phyloP scores from a whole-genome alignment of 2,113 vertebrate genomes.

The Osmerus mordax region DNA sequence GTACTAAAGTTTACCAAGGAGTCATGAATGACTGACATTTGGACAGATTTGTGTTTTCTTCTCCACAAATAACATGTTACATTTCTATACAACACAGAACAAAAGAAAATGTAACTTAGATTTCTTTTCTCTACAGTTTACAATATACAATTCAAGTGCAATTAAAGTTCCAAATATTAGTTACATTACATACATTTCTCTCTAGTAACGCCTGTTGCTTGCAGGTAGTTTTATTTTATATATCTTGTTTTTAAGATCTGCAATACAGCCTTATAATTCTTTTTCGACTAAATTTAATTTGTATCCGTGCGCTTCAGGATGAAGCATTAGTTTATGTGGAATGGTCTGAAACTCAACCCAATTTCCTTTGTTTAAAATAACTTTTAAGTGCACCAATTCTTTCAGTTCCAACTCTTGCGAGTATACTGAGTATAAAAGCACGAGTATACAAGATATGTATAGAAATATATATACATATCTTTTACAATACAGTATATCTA shows the following conservation, averaged over 20 bases:
- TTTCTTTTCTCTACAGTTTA: conserved; percentile 64
- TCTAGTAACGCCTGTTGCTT: conserved; percentile 69
- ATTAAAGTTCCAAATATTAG: conserved; percentile 79
- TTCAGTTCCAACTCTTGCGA: conserved; percentile 1
- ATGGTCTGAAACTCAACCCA: conserved; percentile 20
- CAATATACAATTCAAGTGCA: conserved; percentile 82
- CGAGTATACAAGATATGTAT: conserved; percentile 11
- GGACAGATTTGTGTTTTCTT: conserved; percentile 26
- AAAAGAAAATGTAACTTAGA: conserved; percentile 56
- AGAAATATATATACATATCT: neutral
- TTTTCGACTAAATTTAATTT: conserved; percentile 33
- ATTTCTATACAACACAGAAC: conserved; percentile 67
- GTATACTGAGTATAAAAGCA: too few species aligned
- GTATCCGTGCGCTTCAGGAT: conserved; percentile 30
- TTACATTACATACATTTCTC: conserved; percentile 71
- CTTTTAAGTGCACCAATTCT: conserved; percentile 59
- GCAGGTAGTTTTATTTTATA: conserved; percentile 69
- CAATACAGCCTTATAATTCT: conserved; percentile 33
- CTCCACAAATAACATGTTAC: conserved; percentile 44
- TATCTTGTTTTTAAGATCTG: conserved; percentile 35
- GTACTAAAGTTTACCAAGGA: neutral
- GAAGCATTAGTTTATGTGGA: conserved; percentile 23
- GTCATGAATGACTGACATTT: conserved; percentile 23
- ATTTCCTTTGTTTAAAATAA: conserved; percentile 28
- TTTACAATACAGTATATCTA: conserved; percentile 2